phyloP scores from a whole-genome alignment of 2,113 vertebrate genomes.

The Ploceus nigricollis region DNA sequence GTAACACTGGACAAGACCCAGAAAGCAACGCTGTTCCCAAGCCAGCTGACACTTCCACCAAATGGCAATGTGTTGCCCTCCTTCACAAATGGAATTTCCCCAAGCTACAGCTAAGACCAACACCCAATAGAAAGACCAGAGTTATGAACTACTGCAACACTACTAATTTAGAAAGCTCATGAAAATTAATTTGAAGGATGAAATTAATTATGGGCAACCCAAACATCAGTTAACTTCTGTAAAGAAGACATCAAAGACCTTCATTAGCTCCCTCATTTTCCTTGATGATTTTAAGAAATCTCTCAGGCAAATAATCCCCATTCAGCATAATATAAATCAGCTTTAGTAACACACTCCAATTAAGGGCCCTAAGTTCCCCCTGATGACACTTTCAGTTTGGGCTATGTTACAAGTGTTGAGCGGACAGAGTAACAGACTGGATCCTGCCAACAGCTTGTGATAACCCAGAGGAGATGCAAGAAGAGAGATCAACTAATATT shows the following conservation, averaged over 20 bases:
- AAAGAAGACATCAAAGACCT: slow-evolving; percentile 39
- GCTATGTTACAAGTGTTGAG: not conserved
- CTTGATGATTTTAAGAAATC: not conserved
- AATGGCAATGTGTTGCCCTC: not conserved
- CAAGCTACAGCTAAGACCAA: not conserved
- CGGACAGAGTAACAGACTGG: not conserved
- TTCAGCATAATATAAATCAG: not conserved
- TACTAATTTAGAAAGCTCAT: not conserved
- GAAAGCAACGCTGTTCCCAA: not conserved
- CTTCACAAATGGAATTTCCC: not conserved
- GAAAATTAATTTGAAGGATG: slow-evolving; percentile 30
- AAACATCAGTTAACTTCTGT: slow-evolving; percentile 41
- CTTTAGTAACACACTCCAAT: not conserved
- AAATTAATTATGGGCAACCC: slow-evolving; percentile 47
- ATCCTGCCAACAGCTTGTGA: not conserved
- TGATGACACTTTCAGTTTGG: not conserved
- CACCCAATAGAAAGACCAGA: not conserved
- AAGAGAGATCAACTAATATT: not conserved
- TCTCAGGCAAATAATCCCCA: not conserved
- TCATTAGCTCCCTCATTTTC: not conserved
- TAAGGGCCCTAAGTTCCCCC: not conserved
- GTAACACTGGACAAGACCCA: not conserved
- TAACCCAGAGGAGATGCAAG: not conserved
- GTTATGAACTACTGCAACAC: not conserved
- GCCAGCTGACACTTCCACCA: not conserved